Base-by-base conservation (phyloP, 92 coral and sea anemone genomes). In the Porites rus region DNA sequence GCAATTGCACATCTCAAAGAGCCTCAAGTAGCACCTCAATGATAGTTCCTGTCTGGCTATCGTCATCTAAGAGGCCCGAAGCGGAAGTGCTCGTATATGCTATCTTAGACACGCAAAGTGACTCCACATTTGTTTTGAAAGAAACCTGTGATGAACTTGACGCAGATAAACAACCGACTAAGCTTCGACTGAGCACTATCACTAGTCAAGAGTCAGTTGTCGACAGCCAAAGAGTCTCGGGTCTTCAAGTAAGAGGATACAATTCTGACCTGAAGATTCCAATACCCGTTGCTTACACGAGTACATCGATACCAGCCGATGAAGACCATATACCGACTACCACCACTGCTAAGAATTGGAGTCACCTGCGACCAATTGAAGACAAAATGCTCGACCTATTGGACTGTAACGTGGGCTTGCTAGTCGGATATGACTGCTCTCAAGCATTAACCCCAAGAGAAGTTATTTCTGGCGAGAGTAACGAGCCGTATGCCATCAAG, bases 191-290 rank as follows among this genome's bases (percentile, higher is more conserved):
- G 59, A 31, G 82, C 14, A 43, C 82, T 8, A 63, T 65, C 73
- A 78, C 83, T 2, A 78, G 73, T 17, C 73, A 63, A 25, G 68
- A 78, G 2, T 64, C 43, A 28, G n/a, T 78, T n/a, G n/a, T 65
- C 46, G 60, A 78, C 60, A 78, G 83, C 54, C 73, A 78, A 13
- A 64, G 83, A 19, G 62, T 78, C 43, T 6, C 60, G 65, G 19
- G 43, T 24, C 73, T 78, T 17, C 72, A 78, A 64, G 83, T 78
- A n/a, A 62, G 83, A 64, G 83, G 83, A 8, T 78, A 63, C 17
- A 43, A 77, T n/a, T n/a, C n/a, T n/a, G n/a, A n/a, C n/a, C n/a
- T n/a, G n/a, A n/a, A n/a, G 69, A 77, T 77, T 10, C 69, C n/a
- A 2, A 77, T 60, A 0, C 69, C 81, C 1, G 53, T 21, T 1